Conservation (phyloP, 1,140 invertebrate genomes). For the Camponotus vicinus region DNA sequence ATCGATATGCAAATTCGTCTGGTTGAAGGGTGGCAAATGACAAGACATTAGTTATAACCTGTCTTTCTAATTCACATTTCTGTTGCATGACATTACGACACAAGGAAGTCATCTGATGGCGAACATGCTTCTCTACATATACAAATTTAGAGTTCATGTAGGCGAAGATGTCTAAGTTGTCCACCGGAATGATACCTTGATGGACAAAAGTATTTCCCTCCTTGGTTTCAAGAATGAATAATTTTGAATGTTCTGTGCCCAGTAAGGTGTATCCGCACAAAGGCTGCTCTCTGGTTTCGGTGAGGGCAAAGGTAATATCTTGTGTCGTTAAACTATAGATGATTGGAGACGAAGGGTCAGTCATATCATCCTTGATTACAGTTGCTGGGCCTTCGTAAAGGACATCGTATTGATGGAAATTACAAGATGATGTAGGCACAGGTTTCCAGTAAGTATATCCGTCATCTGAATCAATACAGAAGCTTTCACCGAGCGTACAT, state of each 20-base stretch:
- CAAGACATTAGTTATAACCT: slow-evolving; percentile 36
- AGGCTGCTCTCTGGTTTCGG: not conserved
- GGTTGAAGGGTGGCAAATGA: slow-evolving; percentile 53
- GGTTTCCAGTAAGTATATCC: too few species aligned
- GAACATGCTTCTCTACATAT: not conserved
- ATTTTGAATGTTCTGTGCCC: too few species aligned
- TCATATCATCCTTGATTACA: not conserved
- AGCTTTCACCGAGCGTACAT: too few species aligned
- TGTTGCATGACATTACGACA: not conserved
- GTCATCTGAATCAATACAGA: too few species aligned
- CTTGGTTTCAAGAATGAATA: too few species aligned
- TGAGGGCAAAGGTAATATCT: too few species aligned
- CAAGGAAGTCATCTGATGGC: not conserved
- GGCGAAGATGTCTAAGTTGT: slow-evolving; percentile 8
- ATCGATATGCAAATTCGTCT: slow-evolving; percentile 63
- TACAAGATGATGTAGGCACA: too few species aligned
- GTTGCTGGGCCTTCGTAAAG: slow-evolving; percentile 31
- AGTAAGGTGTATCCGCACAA: too few species aligned
- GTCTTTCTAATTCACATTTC: not conserved
- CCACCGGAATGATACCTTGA: not conserved
- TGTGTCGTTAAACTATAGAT: not conserved
- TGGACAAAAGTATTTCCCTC: not conserved
- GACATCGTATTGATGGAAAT: slow-evolving; percentile 40
- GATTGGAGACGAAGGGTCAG: too few species aligned
- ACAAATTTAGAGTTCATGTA: slow-evolving; percentile 23